Evolutionary conservation across 2,113 vertebrate genomes (phyloP).

Genomic region (Colistium nudipinnis): DNA sequence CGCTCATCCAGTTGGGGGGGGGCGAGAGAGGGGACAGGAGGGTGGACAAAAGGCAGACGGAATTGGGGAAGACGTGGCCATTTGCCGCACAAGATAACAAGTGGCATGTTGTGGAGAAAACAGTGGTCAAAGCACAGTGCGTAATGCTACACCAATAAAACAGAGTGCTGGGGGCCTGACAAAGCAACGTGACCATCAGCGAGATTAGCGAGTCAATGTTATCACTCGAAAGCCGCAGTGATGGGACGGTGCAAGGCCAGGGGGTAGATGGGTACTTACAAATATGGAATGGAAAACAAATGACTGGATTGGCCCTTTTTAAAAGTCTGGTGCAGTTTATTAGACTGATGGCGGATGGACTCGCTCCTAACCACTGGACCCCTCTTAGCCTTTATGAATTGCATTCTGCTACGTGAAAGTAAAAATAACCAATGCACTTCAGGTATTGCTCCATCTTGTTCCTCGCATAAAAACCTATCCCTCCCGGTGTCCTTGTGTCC

Average conservation of each 20-base stretch:
- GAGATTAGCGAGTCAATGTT: slow-evolving; percentile 66
- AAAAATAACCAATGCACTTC: background rate
- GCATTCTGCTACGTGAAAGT: background rate
- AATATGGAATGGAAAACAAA: slow-evolving; percentile 68
- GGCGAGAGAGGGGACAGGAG: slow-evolving; percentile 43
- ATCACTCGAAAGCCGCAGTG: slow-evolving; percentile 48
- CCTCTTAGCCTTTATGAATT: slow-evolving; percentile 10
- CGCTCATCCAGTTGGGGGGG: slow-evolving; percentile 59
- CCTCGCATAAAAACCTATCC: slow-evolving; percentile 11
- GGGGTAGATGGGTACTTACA: slow-evolving; percentile 60
- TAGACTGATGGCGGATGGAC: slow-evolving; percentile 63
- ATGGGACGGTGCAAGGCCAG: slow-evolving; percentile 42
- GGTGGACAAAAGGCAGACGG: slow-evolving; percentile 76
- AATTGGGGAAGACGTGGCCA: slow-evolving; percentile 78
- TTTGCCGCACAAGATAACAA: slow-evolving; percentile 76
- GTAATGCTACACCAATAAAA: slow-evolving; percentile 71
- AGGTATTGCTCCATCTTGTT: slow-evolving; percentile 16
- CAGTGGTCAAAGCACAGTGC: slow-evolving; percentile 65
- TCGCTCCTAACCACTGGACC: slow-evolving; percentile 29
- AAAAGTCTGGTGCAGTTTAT: slow-evolving; percentile 62
- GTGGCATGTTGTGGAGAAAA: slow-evolving; percentile 74
- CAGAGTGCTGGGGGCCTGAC: slow-evolving; percentile 70
- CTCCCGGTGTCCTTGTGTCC: slow-evolving; percentile 16
- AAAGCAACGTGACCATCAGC: slow-evolving; percentile 67
- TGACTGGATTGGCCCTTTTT: slow-evolving; percentile 63